phyloP scores from a whole-genome alignment of 2,888 invertebrate species.

The Galeruca laticollis region DNA sequence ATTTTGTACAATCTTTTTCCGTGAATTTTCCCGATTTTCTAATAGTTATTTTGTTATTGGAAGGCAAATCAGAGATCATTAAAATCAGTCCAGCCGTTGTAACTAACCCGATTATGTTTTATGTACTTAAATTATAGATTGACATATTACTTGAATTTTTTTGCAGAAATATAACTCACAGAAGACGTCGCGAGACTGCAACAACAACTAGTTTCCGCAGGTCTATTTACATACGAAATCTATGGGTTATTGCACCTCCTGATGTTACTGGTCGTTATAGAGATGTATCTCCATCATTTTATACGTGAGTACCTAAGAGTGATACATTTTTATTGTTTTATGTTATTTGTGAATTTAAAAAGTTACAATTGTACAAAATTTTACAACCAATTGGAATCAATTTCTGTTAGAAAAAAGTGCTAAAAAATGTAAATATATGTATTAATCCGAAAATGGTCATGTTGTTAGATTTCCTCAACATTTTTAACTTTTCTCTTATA shows the following conservation, averaged over 20 bases:
- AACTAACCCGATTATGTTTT: no score
- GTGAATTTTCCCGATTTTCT: no score
- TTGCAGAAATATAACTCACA: conserved; percentile 21
- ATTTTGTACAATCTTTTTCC: no score
- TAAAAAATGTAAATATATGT: no score
- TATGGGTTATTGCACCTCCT: conserved; percentile 80
- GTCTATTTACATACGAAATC: conserved; percentile 80
- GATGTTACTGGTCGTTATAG: conserved; percentile 79
- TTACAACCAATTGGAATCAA: not conserved
- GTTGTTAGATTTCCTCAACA: no score
- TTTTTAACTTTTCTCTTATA: no score
- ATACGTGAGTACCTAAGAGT: conserved; percentile 69
- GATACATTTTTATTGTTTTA: not conserved
- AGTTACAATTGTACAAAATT: not conserved
- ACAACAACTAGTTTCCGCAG: conserved; percentile 71
- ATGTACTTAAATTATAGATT: not conserved
- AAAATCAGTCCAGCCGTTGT: no score
- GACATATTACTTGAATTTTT: not conserved
- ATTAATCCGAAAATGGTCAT: no score
- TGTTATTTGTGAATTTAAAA: not conserved
- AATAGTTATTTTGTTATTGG: no score
- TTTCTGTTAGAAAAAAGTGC: no score
- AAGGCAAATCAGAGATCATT: no score
- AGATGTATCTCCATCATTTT: conserved; percentile 81
- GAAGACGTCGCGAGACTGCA: conserved; percentile 50